Base-by-base conservation (phyloP, 2,113 vertebrate genomes). In the Accipiter cooperii region DNA sequence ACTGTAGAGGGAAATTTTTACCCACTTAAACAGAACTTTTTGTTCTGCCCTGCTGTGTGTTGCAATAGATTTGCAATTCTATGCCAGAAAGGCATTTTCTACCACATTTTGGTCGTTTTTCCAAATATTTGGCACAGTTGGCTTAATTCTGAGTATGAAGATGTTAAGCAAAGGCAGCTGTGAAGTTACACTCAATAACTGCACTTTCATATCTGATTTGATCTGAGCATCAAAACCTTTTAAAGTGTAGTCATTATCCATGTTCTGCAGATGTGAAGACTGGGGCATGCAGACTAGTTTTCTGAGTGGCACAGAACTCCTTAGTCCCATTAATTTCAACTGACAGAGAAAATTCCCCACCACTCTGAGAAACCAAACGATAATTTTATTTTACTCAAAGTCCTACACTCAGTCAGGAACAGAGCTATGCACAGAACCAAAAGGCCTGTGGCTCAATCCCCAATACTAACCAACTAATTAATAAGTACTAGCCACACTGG, bases 201-300 rank as follows among this genome's bases (percentile, higher is more conserved):
- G 29, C 25, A 64, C 44, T 70, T 90, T 15, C 16, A 4, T 16
- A 25, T 18, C 10, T 2, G 0, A 73, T 87, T 63, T 94, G 40
- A 80, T 91, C 29, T 5, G 6, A 83, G n/a, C 33, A 89, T 63
- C 74, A 76, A 84, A 60, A 60, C 22, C 40, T 77, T 69, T n/a
- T 26, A 7, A 70, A 85, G 31, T 8, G 1, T 1, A 29, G n/a
- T 10, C 22, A 22, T 65, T 69, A 38, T 18, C 40, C 6, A 0
- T 1, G 9, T 42, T 84, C 44, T 4, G 6, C 36, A 79, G 52
- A 49, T 8, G 4, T 0, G 3, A 78, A 60, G 52, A 54, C 10
- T 29, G 10, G 3, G 34, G 26, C 61, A 54, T 0, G 8, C 77
- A 42, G 58, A 22, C 15, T 42, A 29, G 13, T 73, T 66, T 60